Conservation (phyloP, 2,797 vertebrate genomes). For the Enteromius fasciolatus region DNA sequence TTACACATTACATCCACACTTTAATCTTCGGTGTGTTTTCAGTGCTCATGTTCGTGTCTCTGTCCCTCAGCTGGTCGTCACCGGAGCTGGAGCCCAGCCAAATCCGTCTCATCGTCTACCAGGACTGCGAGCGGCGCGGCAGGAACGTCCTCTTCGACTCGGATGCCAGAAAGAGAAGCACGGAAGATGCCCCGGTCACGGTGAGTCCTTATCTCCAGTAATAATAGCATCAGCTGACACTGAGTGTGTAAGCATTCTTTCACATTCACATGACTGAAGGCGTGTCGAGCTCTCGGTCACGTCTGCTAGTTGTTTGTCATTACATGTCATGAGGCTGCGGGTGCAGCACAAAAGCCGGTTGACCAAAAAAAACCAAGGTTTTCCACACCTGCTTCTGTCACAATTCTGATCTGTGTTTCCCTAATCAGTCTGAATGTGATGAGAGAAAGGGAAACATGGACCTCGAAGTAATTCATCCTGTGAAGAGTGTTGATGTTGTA, state of each 20-base stretch:
- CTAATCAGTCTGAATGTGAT: not conserved
- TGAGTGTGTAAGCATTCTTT: conserved; percentile 71
- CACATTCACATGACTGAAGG: conserved; percentile 73
- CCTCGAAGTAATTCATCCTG: not conserved
- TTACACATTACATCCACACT: not conserved
- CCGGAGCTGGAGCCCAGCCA: conserved; percentile 94
- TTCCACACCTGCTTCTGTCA: not conserved
- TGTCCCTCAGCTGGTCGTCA: conserved; percentile 88
- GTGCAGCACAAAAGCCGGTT: conserved; percentile 1
- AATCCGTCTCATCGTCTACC: conserved; percentile 95
- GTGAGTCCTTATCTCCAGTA: conserved; percentile 84
- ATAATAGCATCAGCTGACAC: conserved; percentile 77
- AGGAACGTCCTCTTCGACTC: conserved; percentile 98
- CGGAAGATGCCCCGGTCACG: conserved; percentile 86
- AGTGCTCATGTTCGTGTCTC: not conserved
- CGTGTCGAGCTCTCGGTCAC: conserved; percentile 37
- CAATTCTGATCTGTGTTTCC: not conserved
- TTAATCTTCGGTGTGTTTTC: not conserved
- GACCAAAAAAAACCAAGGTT: not conserved
- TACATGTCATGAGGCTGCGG: conserved; percentile 43
- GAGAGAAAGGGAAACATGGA: not conserved
- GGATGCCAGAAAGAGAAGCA: conserved; percentile 86
- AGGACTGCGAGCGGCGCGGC: conserved; percentile 96
- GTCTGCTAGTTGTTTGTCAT: conserved; percentile 52
- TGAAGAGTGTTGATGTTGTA: not conserved